Evolutionary conservation across 2,113 vertebrate genomes (phyloP).

Genomic region (Chaetodon auriga): DNA sequence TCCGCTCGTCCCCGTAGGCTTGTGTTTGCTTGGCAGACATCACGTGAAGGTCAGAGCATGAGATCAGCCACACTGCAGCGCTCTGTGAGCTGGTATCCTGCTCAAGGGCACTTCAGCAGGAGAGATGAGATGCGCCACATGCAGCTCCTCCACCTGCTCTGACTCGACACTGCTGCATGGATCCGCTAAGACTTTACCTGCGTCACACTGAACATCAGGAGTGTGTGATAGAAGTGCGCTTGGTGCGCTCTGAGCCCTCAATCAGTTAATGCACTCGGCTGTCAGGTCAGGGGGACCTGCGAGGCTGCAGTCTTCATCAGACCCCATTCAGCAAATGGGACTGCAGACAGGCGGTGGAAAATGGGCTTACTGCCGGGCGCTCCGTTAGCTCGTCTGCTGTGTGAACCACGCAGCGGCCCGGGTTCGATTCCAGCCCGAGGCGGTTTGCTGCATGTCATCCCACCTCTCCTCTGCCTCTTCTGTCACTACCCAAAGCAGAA

Average conservation of each 20-base stretch:
- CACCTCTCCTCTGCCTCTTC: too few species aligned
- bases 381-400: too few species aligned
- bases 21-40: neutral
- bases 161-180: neutral
- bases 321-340: slow-evolving; percentile 12
- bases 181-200: neutral
- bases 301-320: neutral
- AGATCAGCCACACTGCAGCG: neutral
- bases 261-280: slow-evolving; percentile 10
- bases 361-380: neutral
- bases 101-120: slow-evolving; percentile 22
- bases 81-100: neutral
- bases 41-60: neutral
- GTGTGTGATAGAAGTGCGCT: neutral
- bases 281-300: slow-evolving; percentile 11
- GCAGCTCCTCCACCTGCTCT: neutral
- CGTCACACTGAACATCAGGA: neutral
- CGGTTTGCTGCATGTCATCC: too few species aligned
- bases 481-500: too few species aligned
- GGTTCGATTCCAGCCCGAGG: too few species aligned
- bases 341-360: neutral
- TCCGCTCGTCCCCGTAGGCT: neutral
- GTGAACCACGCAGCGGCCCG: too few species aligned
- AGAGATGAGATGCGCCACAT: neutral
- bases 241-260: neutral